These are phyloP conservation scores for Oligia fasciuncula DNA, from an alignment of 2,888 invertebrate genomes.

Conservation along the genomic window DNA sequence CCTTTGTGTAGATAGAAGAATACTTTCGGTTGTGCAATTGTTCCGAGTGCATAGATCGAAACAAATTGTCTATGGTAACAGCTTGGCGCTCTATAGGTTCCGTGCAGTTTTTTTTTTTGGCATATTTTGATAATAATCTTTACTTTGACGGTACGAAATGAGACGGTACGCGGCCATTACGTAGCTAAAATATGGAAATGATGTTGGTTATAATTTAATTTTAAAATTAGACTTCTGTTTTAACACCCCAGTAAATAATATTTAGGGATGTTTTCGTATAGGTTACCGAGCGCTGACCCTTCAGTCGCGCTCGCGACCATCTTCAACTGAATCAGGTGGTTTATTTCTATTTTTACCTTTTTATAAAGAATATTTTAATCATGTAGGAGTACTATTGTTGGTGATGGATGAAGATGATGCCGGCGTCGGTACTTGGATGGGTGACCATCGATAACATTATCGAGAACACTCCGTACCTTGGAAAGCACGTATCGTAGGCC, in stretches of 20 bases:
- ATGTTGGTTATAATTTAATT: neutral
- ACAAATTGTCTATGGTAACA: conserved; percentile 54
- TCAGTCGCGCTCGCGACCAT: conserved; percentile 1
- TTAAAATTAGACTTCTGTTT: conserved; percentile 32
- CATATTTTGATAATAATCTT: neutral
- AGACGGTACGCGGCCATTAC: neutral
- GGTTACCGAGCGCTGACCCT: conserved; percentile 23
- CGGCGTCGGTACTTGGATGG: neutral
- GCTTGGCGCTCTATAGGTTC: conserved; percentile 25
- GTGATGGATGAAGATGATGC: neutral
- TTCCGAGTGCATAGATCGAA: conserved; percentile 47
- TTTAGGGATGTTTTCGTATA: conserved; percentile 36
- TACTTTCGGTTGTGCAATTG: conserved; percentile 62
- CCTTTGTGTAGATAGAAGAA: conserved; percentile 67
- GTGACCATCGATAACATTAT: neutral
- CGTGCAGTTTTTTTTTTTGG: neutral
- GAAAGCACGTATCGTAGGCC: neutral
- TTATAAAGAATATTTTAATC: neutral
- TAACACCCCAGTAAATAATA: conserved; percentile 23
- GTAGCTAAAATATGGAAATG: too few relatives aligned
- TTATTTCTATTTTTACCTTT: neutral
- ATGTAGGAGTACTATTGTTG: neutral
- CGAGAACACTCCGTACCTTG: neutral
- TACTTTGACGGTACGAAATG: neutral
- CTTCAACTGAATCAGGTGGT: conserved; percentile 3